phyloP scores from a whole-genome alignment of 2,888 invertebrate genomes.

The Uloborus plumipes region DNA sequence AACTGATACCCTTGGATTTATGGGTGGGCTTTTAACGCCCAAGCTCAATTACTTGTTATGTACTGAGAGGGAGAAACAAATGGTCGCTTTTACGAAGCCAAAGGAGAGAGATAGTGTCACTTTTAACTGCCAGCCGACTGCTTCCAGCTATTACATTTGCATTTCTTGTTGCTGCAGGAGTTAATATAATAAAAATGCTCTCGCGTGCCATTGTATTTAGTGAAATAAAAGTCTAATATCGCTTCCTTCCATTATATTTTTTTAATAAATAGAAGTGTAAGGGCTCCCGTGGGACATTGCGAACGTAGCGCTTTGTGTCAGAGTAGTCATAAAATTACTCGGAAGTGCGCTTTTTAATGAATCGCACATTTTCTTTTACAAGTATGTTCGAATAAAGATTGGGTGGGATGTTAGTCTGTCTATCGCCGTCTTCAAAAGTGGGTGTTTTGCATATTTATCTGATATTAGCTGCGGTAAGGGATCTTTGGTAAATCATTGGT shows the following conservation, averaged over 20 bases:
- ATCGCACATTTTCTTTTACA: conserved; percentile 18
- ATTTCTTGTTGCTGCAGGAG: conserved; percentile 15
- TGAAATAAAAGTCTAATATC: conserved; percentile 35
- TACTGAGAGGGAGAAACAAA: conserved; percentile 26
- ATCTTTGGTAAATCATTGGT: too few relatives aligned
- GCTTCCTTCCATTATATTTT: conserved; percentile 3
- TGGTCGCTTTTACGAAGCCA: conserved; percentile 14
- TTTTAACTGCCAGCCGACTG: conserved; percentile 17
- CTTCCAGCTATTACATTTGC: conserved; percentile 53
- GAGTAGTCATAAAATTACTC: conserved; percentile 34
- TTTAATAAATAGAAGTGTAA: conserved; percentile 51
- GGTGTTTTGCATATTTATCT: conserved; percentile 9
- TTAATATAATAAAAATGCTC: conserved; percentile 53
- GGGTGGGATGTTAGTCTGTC: conserved; percentile 2
- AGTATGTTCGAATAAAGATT: conserved; percentile 3
- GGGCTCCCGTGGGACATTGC: conserved; percentile 42
- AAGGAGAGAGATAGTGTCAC: conserved; percentile 42
- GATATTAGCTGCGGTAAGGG: too few relatives aligned
- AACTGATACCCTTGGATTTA: conserved; percentile 49
- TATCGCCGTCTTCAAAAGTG: not conserved
- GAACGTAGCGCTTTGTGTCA: conserved; percentile 29
- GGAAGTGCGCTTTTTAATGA: conserved; percentile 34
- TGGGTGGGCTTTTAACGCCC: conserved; percentile 44
- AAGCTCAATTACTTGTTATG: conserved; percentile 41
- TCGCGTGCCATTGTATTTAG: conserved; percentile 29